Base-by-base conservation (phyloP, 2,888 invertebrate species). In the Mimumesa dahlbomi region DNA sequence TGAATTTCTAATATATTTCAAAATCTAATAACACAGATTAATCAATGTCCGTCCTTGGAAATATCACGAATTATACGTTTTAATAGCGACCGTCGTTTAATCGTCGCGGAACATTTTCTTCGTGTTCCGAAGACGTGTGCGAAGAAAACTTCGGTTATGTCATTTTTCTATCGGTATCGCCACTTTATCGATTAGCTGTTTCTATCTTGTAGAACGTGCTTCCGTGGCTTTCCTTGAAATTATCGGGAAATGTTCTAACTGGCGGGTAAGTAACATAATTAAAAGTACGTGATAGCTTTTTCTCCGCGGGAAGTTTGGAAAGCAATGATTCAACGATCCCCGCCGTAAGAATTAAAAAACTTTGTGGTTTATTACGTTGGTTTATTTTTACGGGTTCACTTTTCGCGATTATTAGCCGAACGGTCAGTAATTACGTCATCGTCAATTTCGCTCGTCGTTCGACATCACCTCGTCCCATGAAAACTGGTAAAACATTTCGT, bases 251-350 rank as follows among this genome's bases (percentile, higher is more conserved):
- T 38, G 58, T 65, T 43, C 13, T 42, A 75, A 54, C 52, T 52
- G 19, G 25, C 54, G 61, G n/a, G 56, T 66, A 66, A 77, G 62
- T 70, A 50, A 79, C 65, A 50, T 69, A 75, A 77, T 79, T 79
- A 75, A 62, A 66, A 53, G 25, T 43, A 63, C 57, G 53, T 29
- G 68, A 58, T 71, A 71, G 56, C 56, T 58, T 72, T 45, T n/a
- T n/a, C n/a, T 11, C 22, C 1, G 0, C 14, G n/a, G 5, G 36
- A 57, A 49, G 14, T 56, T 57, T 25, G 6, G 29, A 46, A 54
- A 54, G 18, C 54, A 25, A 42, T 53, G 45, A 48, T 50, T 40
- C 66, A 13, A 5, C 52, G 25, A 63, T 52, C 40, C n/a, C n/a
- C 40, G 18, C 11, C 0, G 29, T 31, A 36, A 54, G 63, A 63